Base-by-base conservation (phyloP, 2,888 invertebrate species). In the Agrotis ipsilon region DNA sequence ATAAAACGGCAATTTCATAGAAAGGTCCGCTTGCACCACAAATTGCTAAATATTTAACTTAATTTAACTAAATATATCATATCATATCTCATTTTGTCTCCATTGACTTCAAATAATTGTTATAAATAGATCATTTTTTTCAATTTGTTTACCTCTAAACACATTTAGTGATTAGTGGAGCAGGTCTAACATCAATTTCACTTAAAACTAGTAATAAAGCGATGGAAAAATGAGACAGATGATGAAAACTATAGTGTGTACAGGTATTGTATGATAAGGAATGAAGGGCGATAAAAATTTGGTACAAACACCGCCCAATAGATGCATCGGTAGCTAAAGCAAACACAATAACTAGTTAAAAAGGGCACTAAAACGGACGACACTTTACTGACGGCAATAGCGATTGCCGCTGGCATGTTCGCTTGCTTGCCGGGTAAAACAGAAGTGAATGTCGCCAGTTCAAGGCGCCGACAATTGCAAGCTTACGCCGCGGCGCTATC, bases 301-400 rank as follows among this genome's bases (percentile, higher is more conserved):
- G 51, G 19, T 64, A 73, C 64, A 11, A 75, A 79, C 52, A 2
- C n/a, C n/a, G n/a, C 1, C 3, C 1, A 1, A 1, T 7, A 58
- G 21, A 2, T 1, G 4, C 75, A 67, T 75, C 24, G 67, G 61
- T 3, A 76, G 75, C 75, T 76, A 52, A 80, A 75, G 52, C 52
- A 80, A 61, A 76, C 24, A 59, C 45, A 78, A 48, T 16, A 19
- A 57, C 51, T 64, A 61, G 57, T 75, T 75, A 78, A 65, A 80
- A 80, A 61, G 19, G 51, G 60, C 51, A 64, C 24, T 59, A 27
- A 63, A 64, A 63, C 24, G 58, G 58, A 16, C n/a, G 4, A 24
- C 32, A 74, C 27, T 32, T 75, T 39, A 60, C 66, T 48, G 65
- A 19, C 18, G 51, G 18, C 59, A 55, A 24, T 19, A n/a, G 27